A percentile compares a stretch with the other conserved stretches of the same genome.
phyloP scores from a whole-genome alignment of 2,113 vertebrate species.

The Platysternon megacephalum region DNA sequence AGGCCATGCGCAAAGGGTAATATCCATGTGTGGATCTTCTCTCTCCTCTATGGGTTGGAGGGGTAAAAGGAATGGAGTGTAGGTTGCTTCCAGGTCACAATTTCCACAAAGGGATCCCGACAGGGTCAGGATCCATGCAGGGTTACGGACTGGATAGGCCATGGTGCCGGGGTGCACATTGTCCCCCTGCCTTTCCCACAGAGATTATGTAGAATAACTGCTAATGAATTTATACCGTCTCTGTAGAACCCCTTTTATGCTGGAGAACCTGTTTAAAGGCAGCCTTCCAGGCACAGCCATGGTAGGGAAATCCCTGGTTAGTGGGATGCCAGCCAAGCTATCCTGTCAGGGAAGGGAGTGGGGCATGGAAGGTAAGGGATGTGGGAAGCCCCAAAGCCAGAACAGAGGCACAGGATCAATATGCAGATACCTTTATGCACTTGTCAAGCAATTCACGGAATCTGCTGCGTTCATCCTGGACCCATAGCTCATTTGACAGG shows the following conservation, averaged over 20 bases:
- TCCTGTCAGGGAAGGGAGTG: neutral
- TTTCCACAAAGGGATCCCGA: neutral
- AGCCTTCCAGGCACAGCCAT: neutral
- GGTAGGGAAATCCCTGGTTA: neutral
- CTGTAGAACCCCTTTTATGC: neutral
- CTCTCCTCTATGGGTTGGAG: neutral
- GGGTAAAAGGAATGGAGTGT: neutral
- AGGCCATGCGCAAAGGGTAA: neutral
- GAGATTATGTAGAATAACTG: neutral
- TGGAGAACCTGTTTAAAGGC: neutral
- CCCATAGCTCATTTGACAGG: neutral
- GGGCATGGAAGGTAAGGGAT: neutral
- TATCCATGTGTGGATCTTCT: neutral
- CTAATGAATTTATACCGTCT: neutral
- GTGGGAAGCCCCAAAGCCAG: neutral
- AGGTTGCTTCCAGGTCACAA: neutral
- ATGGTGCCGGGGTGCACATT: neutral
- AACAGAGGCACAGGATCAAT: neutral
- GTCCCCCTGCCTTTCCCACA: neutral
- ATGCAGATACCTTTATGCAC: neutral
- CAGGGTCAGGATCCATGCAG: neutral
- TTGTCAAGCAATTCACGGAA: neutral
- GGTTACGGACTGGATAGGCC: neutral
- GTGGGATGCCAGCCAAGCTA: neutral
- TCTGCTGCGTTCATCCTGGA: neutral